phyloP scores from a whole-genome alignment of 2,113 vertebrate genomes.

The Epinephelus lanceolatus region DNA sequence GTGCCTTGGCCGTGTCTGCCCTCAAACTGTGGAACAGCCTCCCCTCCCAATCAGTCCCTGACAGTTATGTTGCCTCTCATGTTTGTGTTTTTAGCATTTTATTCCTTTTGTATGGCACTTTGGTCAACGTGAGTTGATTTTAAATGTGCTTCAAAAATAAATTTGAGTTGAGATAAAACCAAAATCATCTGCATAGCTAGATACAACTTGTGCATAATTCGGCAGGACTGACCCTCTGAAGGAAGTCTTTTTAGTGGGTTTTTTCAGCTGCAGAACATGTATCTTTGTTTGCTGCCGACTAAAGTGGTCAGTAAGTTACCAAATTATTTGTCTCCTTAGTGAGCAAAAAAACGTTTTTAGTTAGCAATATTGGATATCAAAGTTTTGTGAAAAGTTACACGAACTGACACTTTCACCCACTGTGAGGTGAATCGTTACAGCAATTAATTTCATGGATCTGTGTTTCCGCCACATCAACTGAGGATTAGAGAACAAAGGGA shows the following conservation, averaged over 20 bases:
- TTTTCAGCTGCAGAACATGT: neutral
- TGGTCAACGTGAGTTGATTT: no score
- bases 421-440: constrained; percentile 44
- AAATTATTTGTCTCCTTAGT: neutral
- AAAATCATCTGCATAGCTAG: neutral
- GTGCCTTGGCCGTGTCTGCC: no score
- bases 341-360: neutral
- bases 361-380: neutral
- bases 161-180: no score
- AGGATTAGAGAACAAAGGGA: constrained; percentile 53
- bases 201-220: neutral
- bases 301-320: neutral
- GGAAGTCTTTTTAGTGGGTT: neutral
- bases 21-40: no score
- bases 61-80: no score
- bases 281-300: constrained; percentile 4
- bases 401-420: constrained; percentile 8
- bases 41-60: no score
- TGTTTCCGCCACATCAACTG: constrained; percentile 52
- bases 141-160: no score
- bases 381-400: constrained; percentile 33
- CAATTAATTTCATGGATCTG: constrained; percentile 59
- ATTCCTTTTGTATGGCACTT: no score
- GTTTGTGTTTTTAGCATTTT: no score
- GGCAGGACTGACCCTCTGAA: neutral